These are phyloP conservation scores for Mormyrops attenuatus DNA, from an alignment of 2,797 vertebrate species.

Conservation along the genomic window DNA sequence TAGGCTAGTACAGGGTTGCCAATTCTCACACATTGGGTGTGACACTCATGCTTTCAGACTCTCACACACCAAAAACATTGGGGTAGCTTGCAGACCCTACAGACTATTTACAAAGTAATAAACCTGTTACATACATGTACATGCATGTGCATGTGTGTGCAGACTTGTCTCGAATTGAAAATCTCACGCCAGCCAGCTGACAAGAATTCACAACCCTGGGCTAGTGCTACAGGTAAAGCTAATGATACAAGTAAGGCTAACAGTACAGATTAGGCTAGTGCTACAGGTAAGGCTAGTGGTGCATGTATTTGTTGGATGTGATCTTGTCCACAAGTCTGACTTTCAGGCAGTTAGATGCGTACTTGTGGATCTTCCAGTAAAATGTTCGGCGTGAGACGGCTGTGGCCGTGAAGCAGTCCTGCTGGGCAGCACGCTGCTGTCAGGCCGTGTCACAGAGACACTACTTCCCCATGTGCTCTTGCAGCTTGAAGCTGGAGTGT, in stretches of 20 bases:
- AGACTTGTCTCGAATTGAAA: too few relatives aligned
- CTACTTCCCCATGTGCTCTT: not conserved
- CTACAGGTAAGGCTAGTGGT: not conserved
- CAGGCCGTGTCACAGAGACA: not conserved
- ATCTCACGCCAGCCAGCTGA: too few relatives aligned
- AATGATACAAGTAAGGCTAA: too few relatives aligned
- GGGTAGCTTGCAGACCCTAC: too few relatives aligned
- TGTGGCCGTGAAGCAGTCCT: not conserved
- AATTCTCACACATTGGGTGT: too few relatives aligned
- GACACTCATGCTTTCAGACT: too few relatives aligned
- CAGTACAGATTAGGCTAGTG: too few relatives aligned
- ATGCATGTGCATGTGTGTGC: too few relatives aligned
- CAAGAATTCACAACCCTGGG: too few relatives aligned
- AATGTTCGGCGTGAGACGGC: not conserved
- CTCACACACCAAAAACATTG: too few relatives aligned
- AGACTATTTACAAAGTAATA: too few relatives aligned
- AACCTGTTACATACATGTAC: too few relatives aligned
- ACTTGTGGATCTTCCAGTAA: not conserved
- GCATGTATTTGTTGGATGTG: not conserved
- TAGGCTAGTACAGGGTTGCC: not conserved
- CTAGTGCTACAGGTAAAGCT: not conserved
- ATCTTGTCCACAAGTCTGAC: not conserved
- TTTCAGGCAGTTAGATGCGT: not conserved
- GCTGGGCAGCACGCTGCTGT: not conserved
- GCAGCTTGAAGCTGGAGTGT: conserved; percentile 72